Evolutionary conservation across 2,888 invertebrate species (phyloP).

Genomic region (Cephonodes hylas): DNA sequence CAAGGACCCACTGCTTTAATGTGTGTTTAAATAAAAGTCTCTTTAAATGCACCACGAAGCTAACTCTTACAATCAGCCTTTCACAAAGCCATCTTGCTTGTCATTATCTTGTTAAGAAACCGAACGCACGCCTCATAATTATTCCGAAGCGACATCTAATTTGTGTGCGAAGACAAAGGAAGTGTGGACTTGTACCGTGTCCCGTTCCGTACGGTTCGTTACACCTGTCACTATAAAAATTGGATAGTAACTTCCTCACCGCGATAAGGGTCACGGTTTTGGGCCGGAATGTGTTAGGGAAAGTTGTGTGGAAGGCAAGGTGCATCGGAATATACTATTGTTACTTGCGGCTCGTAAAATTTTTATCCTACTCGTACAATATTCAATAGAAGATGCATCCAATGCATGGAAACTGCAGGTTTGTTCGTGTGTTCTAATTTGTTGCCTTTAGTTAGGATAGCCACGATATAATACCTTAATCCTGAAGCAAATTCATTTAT

Average conservation of each 20-base stretch:
- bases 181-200: constrained; percentile 57
- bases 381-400: too few relatives aligned
- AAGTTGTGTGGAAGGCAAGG: too few relatives aligned
- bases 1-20: too few relatives aligned
- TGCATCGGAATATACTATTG: too few relatives aligned
- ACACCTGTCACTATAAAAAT: constrained; percentile 26
- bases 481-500: too few relatives aligned
- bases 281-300: neutral
- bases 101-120: constrained; percentile 10
- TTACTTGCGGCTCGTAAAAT: too few relatives aligned
- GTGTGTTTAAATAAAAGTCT: too few relatives aligned
- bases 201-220: constrained; percentile 51
- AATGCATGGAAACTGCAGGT: too few relatives aligned
- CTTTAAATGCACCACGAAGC: neutral
- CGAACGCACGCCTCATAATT: constrained; percentile 48
- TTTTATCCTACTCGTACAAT: too few relatives aligned
- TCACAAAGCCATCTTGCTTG: neutral
- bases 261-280: constrained; percentile 2
- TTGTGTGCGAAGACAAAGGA: constrained; percentile 70
- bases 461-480: too few relatives aligned
- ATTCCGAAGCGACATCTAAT: constrained; percentile 65
- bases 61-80: neutral
- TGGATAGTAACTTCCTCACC: constrained; percentile 11
- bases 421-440: too few relatives aligned
- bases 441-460: too few relatives aligned